phyloP scores from a whole-genome alignment of 2,797 vertebrate genomes.

The Ctenosaura bakeri region DNA sequence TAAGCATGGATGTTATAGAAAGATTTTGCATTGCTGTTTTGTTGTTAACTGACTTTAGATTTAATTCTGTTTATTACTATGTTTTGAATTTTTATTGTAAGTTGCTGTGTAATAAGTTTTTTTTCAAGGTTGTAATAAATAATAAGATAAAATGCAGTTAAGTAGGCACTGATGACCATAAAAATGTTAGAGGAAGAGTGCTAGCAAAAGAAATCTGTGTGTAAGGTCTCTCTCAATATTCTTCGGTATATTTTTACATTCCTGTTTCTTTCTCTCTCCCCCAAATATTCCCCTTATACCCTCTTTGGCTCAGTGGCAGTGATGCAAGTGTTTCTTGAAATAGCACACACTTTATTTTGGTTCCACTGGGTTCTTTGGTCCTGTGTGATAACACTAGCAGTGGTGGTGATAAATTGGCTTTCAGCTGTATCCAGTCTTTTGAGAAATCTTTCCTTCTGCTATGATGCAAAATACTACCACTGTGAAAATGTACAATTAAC shows the following conservation, averaged over 20 bases:
- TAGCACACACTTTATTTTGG: neutral
- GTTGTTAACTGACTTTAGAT: neutral
- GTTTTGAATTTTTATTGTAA: neutral
- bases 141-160: neutral
- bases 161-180: no score
- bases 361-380: neutral
- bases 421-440: slow-evolving; percentile 7
- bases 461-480: neutral
- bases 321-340: slow-evolving; percentile 10
- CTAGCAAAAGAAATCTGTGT: neutral
- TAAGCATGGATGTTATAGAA: neutral
- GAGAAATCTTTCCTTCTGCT: slow-evolving; percentile 11
- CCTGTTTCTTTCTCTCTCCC: neutral
- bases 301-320: neutral
- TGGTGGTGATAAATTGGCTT: slow-evolving; percentile 11
- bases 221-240: neutral
- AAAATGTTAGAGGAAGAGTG: neutral
- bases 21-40: neutral
- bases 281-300: neutral
- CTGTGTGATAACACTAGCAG: neutral
- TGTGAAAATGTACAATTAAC: slow-evolving; percentile 5
- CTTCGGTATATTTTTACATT: neutral
- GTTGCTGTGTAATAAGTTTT: neutral
- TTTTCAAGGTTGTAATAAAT: neutral
- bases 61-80: neutral